A percentile compares a stretch with the other conserved stretches of the same genome.
These are phyloP conservation scores for Salvelinus namaycush DNA, from an alignment of 2,113 vertebrate species.

Conservation along the genomic window DNA sequence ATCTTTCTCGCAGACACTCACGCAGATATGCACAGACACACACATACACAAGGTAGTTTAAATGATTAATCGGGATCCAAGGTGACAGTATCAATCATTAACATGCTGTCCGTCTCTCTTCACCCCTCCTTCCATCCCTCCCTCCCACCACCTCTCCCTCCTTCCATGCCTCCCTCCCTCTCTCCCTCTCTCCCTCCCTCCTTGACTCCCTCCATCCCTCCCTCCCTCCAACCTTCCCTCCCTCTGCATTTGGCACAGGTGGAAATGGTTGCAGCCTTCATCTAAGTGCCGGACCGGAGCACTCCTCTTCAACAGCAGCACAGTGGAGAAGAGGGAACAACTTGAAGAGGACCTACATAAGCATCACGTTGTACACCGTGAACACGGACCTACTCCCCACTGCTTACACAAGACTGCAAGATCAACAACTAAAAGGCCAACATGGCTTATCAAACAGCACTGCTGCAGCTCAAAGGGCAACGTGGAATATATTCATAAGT, in stretches of 20 bases:
- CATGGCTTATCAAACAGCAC: neutral
- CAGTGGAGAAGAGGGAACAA: neutral
- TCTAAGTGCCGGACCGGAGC: neutral
- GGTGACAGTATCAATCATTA: constrained; percentile 36
- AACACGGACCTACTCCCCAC: neutral
- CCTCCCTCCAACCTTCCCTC: too few relatives aligned
- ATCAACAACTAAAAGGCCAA: neutral
- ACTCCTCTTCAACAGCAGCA: neutral
- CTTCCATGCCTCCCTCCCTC: neutral
- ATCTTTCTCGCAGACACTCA: too few relatives aligned
- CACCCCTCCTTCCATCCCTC: constrained; percentile 1
- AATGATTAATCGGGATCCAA: constrained; percentile 5
- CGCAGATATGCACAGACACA: neutral
- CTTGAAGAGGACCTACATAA: neutral
- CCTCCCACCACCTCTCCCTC: neutral
- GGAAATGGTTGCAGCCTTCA: neutral
- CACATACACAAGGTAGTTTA: neutral
- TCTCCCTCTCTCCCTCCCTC: neutral
- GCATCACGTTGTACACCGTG: neutral
- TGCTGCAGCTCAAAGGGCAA: too few relatives aligned
- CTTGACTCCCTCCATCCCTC: too few relatives aligned
- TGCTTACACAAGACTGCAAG: neutral
- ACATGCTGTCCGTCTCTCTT: constrained; percentile 20
- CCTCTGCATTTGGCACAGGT: neutral
- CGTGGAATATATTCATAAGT: too few relatives aligned